These are phyloP conservation scores for Dendronephthya gigantea DNA, from an alignment of 64 coral and sea anemone genomes.

Conservation along the genomic window DNA sequence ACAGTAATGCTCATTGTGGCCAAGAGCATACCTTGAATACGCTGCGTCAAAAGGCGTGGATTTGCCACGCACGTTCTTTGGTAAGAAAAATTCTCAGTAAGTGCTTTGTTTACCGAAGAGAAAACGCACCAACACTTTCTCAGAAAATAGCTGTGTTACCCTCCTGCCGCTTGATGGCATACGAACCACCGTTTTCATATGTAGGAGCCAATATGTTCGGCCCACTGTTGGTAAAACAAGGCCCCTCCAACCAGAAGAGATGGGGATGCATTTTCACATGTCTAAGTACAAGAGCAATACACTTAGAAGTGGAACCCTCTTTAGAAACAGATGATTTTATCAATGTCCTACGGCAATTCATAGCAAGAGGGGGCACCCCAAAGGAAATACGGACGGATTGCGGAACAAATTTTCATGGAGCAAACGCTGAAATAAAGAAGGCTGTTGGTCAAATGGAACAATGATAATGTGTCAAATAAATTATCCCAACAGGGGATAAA, in stretches of 20 bases:
- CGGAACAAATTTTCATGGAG: constrained; percentile 70
- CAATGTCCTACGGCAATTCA: constrained; percentile 38
- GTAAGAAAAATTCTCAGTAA: neutral
- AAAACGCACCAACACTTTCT: neutral
- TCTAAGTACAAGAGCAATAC: constrained; percentile 41
- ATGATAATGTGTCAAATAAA: constrained; percentile 28
- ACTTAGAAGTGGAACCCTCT: constrained; percentile 41
- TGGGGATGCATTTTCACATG: constrained; percentile 65
- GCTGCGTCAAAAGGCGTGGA: neutral
- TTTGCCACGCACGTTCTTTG: neutral
- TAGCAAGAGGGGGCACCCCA: constrained; percentile 37
- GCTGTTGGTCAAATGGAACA: constrained; percentile 42
- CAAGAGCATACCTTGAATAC: neutral
- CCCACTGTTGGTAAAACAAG: constrained; percentile 45
- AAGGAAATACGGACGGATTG: constrained; percentile 59
- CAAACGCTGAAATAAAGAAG: constrained; percentile 40
- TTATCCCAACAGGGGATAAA: constrained; percentile 46
- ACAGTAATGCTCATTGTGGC: neutral
- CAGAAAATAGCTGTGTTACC: constrained; percentile 53
- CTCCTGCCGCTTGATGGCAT: constrained; percentile 29
- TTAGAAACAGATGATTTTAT: constrained; percentile 47
- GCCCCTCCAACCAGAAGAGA: constrained; percentile 33
- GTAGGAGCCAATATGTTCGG: constrained; percentile 46
- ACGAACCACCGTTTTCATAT: constrained; percentile 54
- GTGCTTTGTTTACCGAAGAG: neutral